These are phyloP conservation scores for Allobates femoralis DNA, from an alignment of 2,797 vertebrate genomes.

Conservation along the genomic window DNA sequence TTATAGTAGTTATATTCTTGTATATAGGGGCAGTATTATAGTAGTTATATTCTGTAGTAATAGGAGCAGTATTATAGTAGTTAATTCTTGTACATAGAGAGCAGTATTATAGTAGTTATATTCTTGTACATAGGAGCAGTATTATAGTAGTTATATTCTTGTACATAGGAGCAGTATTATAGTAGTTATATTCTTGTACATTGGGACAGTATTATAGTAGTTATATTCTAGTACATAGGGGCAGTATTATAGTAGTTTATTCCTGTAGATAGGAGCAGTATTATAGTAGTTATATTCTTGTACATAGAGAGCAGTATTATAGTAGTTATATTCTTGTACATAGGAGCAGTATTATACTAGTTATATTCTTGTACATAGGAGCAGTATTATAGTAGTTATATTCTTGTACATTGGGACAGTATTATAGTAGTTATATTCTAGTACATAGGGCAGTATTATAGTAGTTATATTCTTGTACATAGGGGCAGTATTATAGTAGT, in stretches of 20 bases:
- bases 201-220: not conserved
- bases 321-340: slow-evolving; percentile 4
- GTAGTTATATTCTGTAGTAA: not conserved
- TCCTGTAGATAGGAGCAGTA: too few relatives aligned
- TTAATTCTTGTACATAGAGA: too few relatives aligned
- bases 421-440: too few relatives aligned
- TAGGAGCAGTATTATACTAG: not conserved
- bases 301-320: not conserved
- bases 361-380: not conserved
- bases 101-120: not conserved
- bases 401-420: slow-evolving; percentile 3
- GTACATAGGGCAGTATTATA: not conserved
- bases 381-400: slow-evolving; percentile 6
- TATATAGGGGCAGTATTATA: not conserved
- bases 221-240: too few relatives aligned
- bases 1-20: too few relatives aligned
- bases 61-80: not conserved
- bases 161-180: not conserved
- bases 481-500: slow-evolving; percentile 9
- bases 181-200: slow-evolving; percentile 1
- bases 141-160: not conserved
- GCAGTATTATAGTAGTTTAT: too few relatives aligned
- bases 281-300: too few relatives aligned
- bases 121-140: not conserved
- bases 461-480: too few relatives aligned